These are phyloP conservation scores for Macaria notata DNA, from an alignment of 2,888 invertebrate genomes.

Conservation along the genomic window DNA sequence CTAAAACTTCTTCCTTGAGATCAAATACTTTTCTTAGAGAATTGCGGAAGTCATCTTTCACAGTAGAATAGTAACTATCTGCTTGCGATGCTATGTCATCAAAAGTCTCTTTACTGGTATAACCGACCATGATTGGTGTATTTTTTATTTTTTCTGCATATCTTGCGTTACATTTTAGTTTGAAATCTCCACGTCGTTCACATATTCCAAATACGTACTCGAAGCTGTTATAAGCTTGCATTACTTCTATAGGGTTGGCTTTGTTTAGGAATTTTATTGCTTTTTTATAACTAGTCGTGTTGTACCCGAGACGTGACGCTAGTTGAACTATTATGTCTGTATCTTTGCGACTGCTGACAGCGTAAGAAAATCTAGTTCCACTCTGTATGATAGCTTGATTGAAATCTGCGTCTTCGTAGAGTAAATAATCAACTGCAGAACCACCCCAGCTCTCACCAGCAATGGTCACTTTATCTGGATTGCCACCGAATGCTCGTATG, in stretches of 20 bases:
- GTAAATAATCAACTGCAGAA: slow-evolving; percentile 54
- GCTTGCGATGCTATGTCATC: slow-evolving; percentile 35
- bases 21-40: slow-evolving; percentile 33
- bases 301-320: slow-evolving; percentile 45
- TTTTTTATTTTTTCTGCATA: slow-evolving; percentile 34
- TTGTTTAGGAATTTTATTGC: slow-evolving; percentile 46
- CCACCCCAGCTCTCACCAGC: slow-evolving; percentile 64
- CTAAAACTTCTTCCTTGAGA: slow-evolving; percentile 30
- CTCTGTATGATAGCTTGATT: slow-evolving; percentile 56
- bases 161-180: slow-evolving; percentile 40
- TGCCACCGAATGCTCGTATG: slow-evolving; percentile 57
- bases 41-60: slow-evolving; percentile 27
- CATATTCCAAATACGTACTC: slow-evolving; percentile 41
- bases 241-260: slow-evolving; percentile 42
- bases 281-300: slow-evolving; percentile 34
- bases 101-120: slow-evolving; percentile 50
- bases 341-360: slow-evolving; percentile 43
- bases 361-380: slow-evolving; percentile 46
- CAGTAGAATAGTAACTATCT: slow-evolving; percentile 33
- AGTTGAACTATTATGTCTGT: slow-evolving; percentile 44
- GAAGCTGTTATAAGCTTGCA: slow-evolving; percentile 40
- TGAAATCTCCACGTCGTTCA: slow-evolving; percentile 21
- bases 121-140: slow-evolving; percentile 47
- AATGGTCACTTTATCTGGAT: slow-evolving; percentile 52
- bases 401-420: slow-evolving; percentile 52